A percentile compares a stretch with the other conserved stretches of the same genome.
phyloP scores from a whole-genome alignment of 2,113 vertebrate species.

The Agapornis roseicollis region DNA sequence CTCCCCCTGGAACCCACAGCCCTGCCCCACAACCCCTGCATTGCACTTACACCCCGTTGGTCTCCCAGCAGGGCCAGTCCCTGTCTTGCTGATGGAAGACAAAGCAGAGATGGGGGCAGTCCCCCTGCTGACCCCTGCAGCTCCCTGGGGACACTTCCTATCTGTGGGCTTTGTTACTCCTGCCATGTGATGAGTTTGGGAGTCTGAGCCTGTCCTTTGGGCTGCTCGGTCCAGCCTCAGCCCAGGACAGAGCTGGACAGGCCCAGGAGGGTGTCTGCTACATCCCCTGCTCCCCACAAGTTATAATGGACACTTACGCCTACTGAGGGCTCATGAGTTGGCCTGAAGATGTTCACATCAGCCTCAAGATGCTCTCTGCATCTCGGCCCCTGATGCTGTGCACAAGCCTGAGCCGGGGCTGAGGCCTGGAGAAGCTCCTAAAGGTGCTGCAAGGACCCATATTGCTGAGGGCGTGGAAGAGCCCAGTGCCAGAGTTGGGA shows the following conservation, averaged over 20 bases:
- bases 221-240: not conserved
- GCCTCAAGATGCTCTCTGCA: not conserved
- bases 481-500: not conserved
- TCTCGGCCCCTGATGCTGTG: not conserved
- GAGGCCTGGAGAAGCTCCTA: rapidly evolving
- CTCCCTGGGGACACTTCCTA: not conserved
- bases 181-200: not conserved
- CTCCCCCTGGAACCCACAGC: not conserved
- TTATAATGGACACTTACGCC: rapidly evolving
- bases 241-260: not conserved
- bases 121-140: not conserved
- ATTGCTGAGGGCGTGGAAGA: rapidly evolving
- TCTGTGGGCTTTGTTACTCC: not conserved
- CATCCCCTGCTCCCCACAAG: not conserved
- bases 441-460: not conserved
- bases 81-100: not conserved
- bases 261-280: rapidly evolving
- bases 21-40: not conserved
- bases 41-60: not conserved
- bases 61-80: rapidly evolving
- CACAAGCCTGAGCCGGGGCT: not conserved
- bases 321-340: not conserved
- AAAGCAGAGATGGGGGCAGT: not conserved
- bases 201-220: not conserved
- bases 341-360: not conserved